Conservation (phyloP, 2,113 vertebrate species). For the Perca flavescens region DNA sequence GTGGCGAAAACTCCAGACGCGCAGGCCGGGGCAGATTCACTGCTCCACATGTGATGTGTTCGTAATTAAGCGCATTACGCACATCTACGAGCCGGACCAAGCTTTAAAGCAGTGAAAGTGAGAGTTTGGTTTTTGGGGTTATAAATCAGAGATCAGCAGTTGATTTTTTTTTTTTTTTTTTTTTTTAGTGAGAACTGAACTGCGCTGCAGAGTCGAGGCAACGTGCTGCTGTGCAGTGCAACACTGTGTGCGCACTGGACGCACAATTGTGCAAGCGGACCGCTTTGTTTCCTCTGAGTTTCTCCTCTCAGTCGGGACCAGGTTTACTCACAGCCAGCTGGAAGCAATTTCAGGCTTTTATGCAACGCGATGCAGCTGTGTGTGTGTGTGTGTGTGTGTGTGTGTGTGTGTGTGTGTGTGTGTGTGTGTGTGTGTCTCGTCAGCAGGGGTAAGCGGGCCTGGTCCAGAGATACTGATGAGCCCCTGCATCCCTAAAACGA, state of each 20-base stretch:
- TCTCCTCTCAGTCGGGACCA: conserved; percentile 9
- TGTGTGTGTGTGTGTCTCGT: not conserved
- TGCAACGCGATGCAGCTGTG: conserved; percentile 33
- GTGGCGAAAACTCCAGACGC: not conserved
- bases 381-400: conserved; percentile 19
- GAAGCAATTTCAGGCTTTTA: conserved; percentile 56
- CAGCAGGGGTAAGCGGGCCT: conserved; percentile 18
- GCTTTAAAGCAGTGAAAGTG: conserved; percentile 8
- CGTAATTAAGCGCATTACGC: conserved; percentile 22
- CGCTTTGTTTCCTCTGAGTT: conserved; percentile 53
- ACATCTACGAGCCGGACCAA: not conserved
- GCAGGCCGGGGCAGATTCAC: not conserved
- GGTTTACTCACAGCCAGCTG: conserved; percentile 31
- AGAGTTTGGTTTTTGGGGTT: not conserved
- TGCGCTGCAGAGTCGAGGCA: conserved; percentile 42
- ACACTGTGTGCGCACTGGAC: conserved; percentile 26
- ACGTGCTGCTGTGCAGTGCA: conserved; percentile 2
- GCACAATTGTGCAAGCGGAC: not conserved
- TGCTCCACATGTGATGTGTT: not conserved
- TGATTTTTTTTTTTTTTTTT: not conserved
- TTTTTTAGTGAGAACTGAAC: not conserved
- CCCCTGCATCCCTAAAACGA: conserved; percentile 62
- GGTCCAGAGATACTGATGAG: conserved; percentile 61
- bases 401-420: conserved; percentile 1
- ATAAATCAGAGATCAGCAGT: not conserved